Evolutionary conservation across 1,140 invertebrate species (phyloP).

Genomic region (Drosophila subobscura): DNA sequence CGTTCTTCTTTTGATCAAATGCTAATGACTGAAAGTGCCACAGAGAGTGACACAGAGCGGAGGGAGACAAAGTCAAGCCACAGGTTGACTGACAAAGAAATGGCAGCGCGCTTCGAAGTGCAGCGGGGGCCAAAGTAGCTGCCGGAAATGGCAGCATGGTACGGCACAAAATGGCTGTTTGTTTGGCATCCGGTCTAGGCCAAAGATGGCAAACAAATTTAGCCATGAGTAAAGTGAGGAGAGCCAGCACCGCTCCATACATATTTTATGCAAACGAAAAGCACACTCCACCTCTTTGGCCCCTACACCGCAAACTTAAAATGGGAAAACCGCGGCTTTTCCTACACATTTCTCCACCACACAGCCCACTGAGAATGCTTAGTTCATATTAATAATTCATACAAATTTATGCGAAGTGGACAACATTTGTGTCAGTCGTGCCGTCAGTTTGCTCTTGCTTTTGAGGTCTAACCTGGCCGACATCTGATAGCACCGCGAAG

Average conservation of each 20-base stretch:
- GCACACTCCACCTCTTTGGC: constrained; percentile 8
- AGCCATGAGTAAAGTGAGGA: constrained; percentile 56
- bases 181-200: constrained; percentile 75
- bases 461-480: constrained; percentile 35
- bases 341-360: background rate
- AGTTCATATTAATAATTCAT: constrained; percentile 77
- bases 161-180: constrained; percentile 73
- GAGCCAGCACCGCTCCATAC: constrained; percentile 15
- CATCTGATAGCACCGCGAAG: constrained; percentile 25
- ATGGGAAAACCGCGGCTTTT: constrained; percentile 45
- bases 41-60: constrained; percentile 41
- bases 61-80: constrained; percentile 53
- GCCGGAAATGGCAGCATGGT: constrained; percentile 57
- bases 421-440: constrained; percentile 34
- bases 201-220: constrained; percentile 68
- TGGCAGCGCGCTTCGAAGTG: constrained; percentile 22
- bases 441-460: constrained; percentile 2
- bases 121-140: constrained; percentile 6
- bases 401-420: constrained; percentile 76
- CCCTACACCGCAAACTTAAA: constrained; percentile 33
- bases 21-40: constrained; percentile 71
- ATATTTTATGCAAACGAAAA: constrained; percentile 62
- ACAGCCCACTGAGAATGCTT: constrained; percentile 48
- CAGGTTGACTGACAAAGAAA: constrained; percentile 71
- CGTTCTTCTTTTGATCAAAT: constrained; percentile 48